phyloP scores from a whole-genome alignment of 2,888 invertebrate species.

The Eucera pruinosa region DNA sequence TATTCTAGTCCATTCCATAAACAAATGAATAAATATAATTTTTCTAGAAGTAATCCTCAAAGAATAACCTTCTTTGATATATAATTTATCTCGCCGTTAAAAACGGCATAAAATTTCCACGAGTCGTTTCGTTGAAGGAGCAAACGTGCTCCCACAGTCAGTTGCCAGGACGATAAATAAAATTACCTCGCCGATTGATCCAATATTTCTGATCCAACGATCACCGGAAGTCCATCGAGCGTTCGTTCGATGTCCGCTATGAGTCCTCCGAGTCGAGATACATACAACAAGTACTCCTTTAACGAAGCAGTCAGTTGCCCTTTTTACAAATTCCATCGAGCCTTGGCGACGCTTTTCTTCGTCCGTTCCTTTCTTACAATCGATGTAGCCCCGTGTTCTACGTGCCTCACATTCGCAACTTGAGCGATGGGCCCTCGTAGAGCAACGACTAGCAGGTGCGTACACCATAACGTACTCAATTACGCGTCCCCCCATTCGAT shows the following conservation, averaged over 20 bases:
- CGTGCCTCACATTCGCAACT: slow-evolving; percentile 69
- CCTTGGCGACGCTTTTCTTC: slow-evolving; percentile 38
- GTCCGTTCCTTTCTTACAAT: slow-evolving; percentile 33
- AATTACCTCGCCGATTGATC: not conserved
- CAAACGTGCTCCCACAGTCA: not conserved
- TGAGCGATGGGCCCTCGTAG: slow-evolving; percentile 70
- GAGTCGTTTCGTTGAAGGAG: too few relatives aligned
- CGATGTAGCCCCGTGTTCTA: slow-evolving; percentile 43
- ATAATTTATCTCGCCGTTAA: not conserved
- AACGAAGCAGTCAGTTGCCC: slow-evolving; percentile 69
- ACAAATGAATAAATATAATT: too few relatives aligned
- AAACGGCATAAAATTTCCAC: too few relatives aligned
- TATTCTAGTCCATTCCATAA: too few relatives aligned
- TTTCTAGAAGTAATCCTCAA: too few relatives aligned
- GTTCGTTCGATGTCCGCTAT: slow-evolving; percentile 13
- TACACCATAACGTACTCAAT: slow-evolving; percentile 64
- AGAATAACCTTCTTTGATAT: not conserved
- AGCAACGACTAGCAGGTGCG: slow-evolving; percentile 56
- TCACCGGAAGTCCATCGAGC: not conserved
- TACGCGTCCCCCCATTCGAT: slow-evolving; percentile 63
- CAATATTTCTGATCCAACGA: not conserved
- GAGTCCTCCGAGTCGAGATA: slow-evolving; percentile 3
- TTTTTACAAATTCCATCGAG: slow-evolving; percentile 45
- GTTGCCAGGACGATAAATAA: not conserved
- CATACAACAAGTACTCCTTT: slow-evolving; percentile 15